Base-by-base conservation (phyloP, 2,797 vertebrate genomes). In the Spizella passerina region DNA sequence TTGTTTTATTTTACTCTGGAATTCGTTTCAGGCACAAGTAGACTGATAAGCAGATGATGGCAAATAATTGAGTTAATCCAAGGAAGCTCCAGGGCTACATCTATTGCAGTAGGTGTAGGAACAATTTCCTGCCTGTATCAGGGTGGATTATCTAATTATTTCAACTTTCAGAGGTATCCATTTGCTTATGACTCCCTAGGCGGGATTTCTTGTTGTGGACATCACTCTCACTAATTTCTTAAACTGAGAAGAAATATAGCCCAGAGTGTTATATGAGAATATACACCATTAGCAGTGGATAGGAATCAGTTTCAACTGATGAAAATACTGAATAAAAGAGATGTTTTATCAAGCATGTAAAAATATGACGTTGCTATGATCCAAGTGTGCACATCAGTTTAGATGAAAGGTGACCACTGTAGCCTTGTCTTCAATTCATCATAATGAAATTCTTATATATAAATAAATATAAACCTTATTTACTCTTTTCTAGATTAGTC, bases 41-140 rank as follows among this genome's bases (percentile, higher is more conserved):
- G 44, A 46, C 39, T 70, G 75, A 87, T 73, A 85, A 85, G 44
- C 47, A 91, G 68, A 66, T 76, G 64, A 91, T 83, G 30, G 66
- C 47, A 53, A 91, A 72, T 82, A 90, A 85, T 73, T 73, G 57
- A 93, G 38, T 86, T 86, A 94, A 91, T 91, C 60, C 61, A 46
- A 43, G 69, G 80, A 77, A 88, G 56, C 68, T 91, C 15, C 7
- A 1, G 61, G 71, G 44, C 44, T 89, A 19, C 23, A 52, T 60
- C 52, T 73, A 19, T 82, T 2, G 3, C 29, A 88, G 69, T 10
- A 71, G 53, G 53, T 75, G 29, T 60, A 56, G 60, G 69, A 93
- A 38, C 41, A 82, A 68, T 91, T 81, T 46, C 46, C 46, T 84
- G 91, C 38, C 29, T 57, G 2, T 43, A 21, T 64, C 52, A 47